These are phyloP conservation scores for Halesus radiatus DNA, from an alignment of 1,140 invertebrate species.

Conservation along the genomic window DNA sequence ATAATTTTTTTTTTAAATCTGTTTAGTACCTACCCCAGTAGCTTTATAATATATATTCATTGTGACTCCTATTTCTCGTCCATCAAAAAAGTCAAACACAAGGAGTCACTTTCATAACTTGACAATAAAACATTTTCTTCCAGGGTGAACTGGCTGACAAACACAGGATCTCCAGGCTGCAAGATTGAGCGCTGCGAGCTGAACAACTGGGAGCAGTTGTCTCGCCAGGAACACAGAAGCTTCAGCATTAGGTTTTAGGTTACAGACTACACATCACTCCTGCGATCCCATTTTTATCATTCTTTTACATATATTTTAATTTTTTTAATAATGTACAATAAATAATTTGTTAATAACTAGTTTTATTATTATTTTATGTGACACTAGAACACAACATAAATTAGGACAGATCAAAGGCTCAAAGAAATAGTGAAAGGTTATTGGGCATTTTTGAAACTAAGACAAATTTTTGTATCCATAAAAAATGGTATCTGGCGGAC, in stretches of 20 bases:
- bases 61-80: no score
- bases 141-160: conserved; percentile 88
- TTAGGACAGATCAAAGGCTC: no score
- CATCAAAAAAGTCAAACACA: not conserved
- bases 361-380: no score
- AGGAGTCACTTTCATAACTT: not conserved
- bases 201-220: conserved; percentile 83
- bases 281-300: conserved; percentile 26
- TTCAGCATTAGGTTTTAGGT: conserved; percentile 86
- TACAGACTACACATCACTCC: not conserved
- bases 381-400: no score
- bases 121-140: conserved; percentile 56
- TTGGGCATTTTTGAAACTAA: no score
- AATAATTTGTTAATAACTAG: conserved; percentile 26
- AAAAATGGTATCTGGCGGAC: no score
- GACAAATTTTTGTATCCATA: no score
- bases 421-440: no score
- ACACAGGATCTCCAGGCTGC: conserved; percentile 86
- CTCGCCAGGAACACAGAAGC: conserved; percentile 82
- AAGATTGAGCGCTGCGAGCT: conserved; percentile 87
- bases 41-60: no score
- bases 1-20: no score
- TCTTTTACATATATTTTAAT: conserved; percentile 29
- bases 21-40: no score
- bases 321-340: conserved; percentile 32